Percentiles rank a stretch among this genome's conserved stretches.
Evolutionary conservation across 2,113 vertebrate species (phyloP).

Genomic region (Micromys minutus): DNA sequence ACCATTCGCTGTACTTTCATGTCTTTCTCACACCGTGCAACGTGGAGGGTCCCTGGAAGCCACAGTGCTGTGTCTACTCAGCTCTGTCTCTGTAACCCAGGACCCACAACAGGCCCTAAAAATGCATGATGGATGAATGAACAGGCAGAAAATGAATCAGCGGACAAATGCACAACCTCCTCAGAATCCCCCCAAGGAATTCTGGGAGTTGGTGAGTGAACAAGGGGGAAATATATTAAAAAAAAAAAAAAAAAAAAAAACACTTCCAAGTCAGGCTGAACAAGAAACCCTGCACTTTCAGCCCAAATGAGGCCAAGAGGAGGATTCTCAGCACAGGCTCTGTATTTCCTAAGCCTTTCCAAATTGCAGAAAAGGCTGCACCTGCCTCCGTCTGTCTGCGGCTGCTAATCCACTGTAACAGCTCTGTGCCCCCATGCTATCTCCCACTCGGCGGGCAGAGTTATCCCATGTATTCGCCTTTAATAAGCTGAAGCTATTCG

Average conservation of each 20-base stretch:
- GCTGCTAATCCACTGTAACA: conserved; percentile 71
- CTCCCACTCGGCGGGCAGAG: conserved; percentile 57
- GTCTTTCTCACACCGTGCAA: not conserved
- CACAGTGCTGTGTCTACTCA: not conserved
- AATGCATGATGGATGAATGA: not conserved
- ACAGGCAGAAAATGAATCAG: not conserved
- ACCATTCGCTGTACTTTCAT: not conserved
- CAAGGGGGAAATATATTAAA: not conserved
- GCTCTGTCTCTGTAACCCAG: not conserved
- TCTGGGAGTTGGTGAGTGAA: not conserved
- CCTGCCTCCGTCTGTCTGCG: conserved; percentile 68
- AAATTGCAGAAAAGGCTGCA: conserved; percentile 66
- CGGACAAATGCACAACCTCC: not conserved
- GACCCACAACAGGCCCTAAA: not conserved
- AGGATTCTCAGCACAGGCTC: conserved; percentile 63
- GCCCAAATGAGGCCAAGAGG: conserved; percentile 55
- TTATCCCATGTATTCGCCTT: conserved; percentile 57
- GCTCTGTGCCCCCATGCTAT: conserved; percentile 63
- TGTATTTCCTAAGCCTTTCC: conserved; percentile 67
- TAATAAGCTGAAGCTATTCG: conserved; percentile 67
- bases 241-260: not conserved
- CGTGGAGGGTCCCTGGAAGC: not conserved
- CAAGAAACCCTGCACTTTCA: conserved; percentile 61
- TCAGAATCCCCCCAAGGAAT: not conserved
- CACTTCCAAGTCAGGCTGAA: conserved; percentile 33